A percentile compares a stretch with the other conserved stretches of the same genome.
phyloP scores from a whole-genome alignment of 2,797 vertebrate genomes.

The Chaenodraco wilsoni region DNA sequence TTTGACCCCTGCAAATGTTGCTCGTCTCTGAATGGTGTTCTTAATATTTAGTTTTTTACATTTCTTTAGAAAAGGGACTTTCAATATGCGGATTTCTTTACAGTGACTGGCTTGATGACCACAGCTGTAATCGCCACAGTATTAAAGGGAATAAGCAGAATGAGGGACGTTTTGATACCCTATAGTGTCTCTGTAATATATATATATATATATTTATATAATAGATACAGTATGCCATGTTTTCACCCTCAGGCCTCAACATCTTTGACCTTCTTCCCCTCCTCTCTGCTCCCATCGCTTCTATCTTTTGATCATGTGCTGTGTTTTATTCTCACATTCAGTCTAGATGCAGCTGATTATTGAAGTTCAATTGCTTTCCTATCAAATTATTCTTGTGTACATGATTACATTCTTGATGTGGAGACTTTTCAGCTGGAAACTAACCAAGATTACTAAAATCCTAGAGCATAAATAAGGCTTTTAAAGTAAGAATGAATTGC shows the following conservation, averaged over 20 bases:
- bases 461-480: background rate
- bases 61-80: constrained; percentile 30
- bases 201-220: background rate
- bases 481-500: background rate
- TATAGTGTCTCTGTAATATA: background rate
- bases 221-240: constrained; percentile 1
- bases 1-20: constrained; percentile 36
- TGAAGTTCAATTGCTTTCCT: background rate
- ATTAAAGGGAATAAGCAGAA: constrained; percentile 50
- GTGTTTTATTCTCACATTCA: background rate
- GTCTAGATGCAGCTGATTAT: background rate
- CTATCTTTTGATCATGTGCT: background rate
- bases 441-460: background rate
- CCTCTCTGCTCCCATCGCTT: background rate
- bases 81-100: constrained; percentile 19
- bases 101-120: constrained; percentile 30
- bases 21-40: constrained; percentile 8
- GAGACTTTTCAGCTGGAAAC: background rate
- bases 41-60: background rate
- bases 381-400: background rate
- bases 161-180: background rate
- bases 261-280: constrained; percentile 19
- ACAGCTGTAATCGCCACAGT: constrained; percentile 34
- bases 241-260: constrained; percentile 12
- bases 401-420: background rate